A percentile compares a stretch with the other conserved stretches of the same genome.
These are phyloP conservation scores for Epinotia nisella DNA, from an alignment of 2,888 invertebrate genomes.

Conservation along the genomic window DNA sequence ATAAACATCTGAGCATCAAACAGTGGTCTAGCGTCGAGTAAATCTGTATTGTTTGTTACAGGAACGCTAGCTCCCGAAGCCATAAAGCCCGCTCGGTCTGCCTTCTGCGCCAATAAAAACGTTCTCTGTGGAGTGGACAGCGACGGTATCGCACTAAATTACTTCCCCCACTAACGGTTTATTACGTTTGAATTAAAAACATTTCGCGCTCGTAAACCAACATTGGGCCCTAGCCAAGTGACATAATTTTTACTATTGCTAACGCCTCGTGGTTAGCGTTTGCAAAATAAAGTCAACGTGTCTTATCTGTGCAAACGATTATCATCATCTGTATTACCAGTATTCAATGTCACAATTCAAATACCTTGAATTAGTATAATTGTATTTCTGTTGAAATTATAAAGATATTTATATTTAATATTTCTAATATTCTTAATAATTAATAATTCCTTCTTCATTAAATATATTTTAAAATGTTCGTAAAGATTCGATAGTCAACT, in stretches of 20 bases:
- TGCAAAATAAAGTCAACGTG: too few species aligned
- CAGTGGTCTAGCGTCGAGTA: neutral
- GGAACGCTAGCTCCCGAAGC: constrained; percentile 16
- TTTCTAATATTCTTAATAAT: too few species aligned
- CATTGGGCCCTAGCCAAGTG: neutral
- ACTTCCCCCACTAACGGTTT: constrained; percentile 23
- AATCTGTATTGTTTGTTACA: constrained; percentile 8
- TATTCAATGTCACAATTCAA: neutral
- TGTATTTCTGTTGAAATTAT: too few species aligned
- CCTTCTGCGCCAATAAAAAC: constrained; percentile 33
- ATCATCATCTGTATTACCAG: neutral
- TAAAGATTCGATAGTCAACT: too few species aligned
- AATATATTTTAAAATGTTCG: too few species aligned
- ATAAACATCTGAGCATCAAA: neutral
- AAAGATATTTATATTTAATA: too few species aligned
- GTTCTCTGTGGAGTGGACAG: constrained; percentile 35
- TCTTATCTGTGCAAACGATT: neutral
- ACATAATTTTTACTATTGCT: neutral
- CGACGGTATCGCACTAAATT: constrained; percentile 34
- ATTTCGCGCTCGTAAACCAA: constrained; percentile 2
- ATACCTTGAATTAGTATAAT: neutral
- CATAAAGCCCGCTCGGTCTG: constrained; percentile 17
- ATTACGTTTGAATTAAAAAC: constrained; percentile 24
- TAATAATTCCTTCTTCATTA: too few species aligned
- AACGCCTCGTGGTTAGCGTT: too few species aligned